Evolutionary conservation across 2,797 vertebrate genomes (phyloP).

Genomic region (Manis pentadactyla): DNA sequence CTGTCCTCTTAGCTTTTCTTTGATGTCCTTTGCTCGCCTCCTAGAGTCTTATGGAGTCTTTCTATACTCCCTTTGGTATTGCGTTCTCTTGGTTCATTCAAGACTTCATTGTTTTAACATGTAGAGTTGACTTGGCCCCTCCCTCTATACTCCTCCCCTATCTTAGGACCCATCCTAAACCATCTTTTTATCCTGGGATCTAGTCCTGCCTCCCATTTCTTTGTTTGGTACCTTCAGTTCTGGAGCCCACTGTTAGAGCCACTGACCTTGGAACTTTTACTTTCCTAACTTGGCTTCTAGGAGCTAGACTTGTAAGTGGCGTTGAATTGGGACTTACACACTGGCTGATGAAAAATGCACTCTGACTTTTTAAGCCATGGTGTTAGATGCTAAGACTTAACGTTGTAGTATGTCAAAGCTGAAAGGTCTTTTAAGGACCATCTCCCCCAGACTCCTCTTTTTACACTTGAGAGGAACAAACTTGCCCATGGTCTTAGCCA

Average conservation of each 20-base stretch:
- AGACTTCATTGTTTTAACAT: constrained; percentile 47
- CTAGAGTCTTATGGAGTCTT: constrained; percentile 4
- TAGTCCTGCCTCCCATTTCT: not conserved
- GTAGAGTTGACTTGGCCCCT: not conserved
- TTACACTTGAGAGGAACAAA: constrained; percentile 46
- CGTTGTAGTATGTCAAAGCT: not conserved
- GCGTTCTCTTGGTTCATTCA: not conserved
- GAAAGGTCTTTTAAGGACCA: constrained; percentile 51
- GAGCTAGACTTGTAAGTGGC: not conserved
- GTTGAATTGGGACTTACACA: constrained; percentile 11
- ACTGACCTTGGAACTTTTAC: not conserved
- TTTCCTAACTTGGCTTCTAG: not conserved
- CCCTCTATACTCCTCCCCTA: not conserved
- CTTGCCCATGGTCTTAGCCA: constrained; percentile 2
- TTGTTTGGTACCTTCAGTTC: constrained; percentile 18
- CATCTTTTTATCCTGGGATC: constrained; percentile 27
- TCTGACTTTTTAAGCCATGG: constrained; percentile 31
- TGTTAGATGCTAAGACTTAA: constrained; percentile 43
- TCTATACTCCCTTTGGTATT: not conserved
- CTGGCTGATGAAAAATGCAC: not conserved
- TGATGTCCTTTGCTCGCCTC: constrained; percentile 1
- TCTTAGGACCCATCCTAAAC: not conserved
- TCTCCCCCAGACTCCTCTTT: constrained; percentile 36
- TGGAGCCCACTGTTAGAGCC: not conserved
- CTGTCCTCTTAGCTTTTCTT: constrained; percentile 34